Base-by-base conservation (phyloP, 2,888 invertebrate genomes). In the Lydus trimaculatus region DNA sequence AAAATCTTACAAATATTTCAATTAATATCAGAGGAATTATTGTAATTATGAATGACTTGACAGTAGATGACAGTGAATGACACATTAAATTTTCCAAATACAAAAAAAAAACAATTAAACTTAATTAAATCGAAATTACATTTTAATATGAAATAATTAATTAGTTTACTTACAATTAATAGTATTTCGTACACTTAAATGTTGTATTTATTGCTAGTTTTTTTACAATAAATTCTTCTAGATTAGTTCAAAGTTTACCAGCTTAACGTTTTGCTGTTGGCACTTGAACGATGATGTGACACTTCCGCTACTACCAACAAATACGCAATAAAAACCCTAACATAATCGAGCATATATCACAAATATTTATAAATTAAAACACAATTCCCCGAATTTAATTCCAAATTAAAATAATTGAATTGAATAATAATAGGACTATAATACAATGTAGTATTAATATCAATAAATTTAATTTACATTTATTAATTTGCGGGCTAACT, bases 221-320 rank as follows among this genome's bases (percentile, higher is more conserved):
- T 56, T 5, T n/a, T n/a, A n/a, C n/a, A n/a, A 28, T 56, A 58
- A 20, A 39, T 69, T 63, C 36, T 63, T 67, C 63, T n/a, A 64
- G 67, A 48, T 67, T 62, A 58, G 66, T 64, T 67, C 67, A 72
- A 69, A 69, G 66, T 69, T 71, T 69, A 65, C 66, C 63, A 72
- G 67, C 59, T 48, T 58, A 72, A 70, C 67, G 74, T 58, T 72
- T 74, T 73, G 72, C 68, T 75, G 76, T 79, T 80, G 81, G 79
- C 78, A 76, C 77, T 76, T 75, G 66, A 75, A 75, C 76, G 78
- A 75, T 80, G 81, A 81, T 81, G 81, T 80, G 78, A 81, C 81
- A 80, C 78, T 78, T 76, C 75, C 77, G 75, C 7, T 65, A n/a
- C 68, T 69, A 69, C 63, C 67, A 31, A 28, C 8, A 20, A 9